Base-by-base conservation (phyloP, 2,888 invertebrate genomes). In the Cecidostiba fungosa region DNA sequence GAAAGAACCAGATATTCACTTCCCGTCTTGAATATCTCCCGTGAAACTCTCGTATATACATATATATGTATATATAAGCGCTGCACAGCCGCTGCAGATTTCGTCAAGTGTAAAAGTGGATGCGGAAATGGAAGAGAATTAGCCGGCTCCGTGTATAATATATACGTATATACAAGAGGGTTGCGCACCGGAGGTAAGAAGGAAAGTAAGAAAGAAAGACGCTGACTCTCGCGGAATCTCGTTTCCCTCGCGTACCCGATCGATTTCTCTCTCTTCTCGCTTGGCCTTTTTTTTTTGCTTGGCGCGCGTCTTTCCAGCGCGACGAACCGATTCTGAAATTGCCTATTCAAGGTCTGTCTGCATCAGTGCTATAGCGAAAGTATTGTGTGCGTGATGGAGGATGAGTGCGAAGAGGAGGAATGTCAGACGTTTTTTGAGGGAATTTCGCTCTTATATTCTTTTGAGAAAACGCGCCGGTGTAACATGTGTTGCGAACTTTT, bases 81-180 rank as follows among this genome's bases (percentile, higher is more conserved):
- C 26, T 14, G 23, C 43, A 14, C 39, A 29, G 50, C 43, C 16
- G 43, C 32, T 23, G 47, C 66, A 62, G 66, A 76, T 82, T 76
- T 66, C 72, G 66, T 39, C 66, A 59, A 76, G 84, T 84, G 59
- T 14, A 78, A 84, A 73, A 74, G 78, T 73, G 36, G 74, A 80
- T 26, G 62, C 73, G 80, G 80, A 84, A 80, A 84, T 43, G 84
- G 59, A 66, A n/a, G 50, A n/a, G 43, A 78, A 84, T 84, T 84
- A 79, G 74, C 50, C n/a, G 3, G 12, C 32, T 26, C 43, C 23
- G 19, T 32, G 19, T 54, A 54, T 54, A 16, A 19, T 50, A 10
- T 1, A 16, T 54, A 19, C 19, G 50, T 50, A 19, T 50, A 19
- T 50, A 50, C 6, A 50, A 19, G 50, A 14, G 50, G 16, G 14